These are phyloP conservation scores for Panulirus ornatus DNA, from an alignment of 1,140 invertebrate species.

Conservation along the genomic window DNA sequence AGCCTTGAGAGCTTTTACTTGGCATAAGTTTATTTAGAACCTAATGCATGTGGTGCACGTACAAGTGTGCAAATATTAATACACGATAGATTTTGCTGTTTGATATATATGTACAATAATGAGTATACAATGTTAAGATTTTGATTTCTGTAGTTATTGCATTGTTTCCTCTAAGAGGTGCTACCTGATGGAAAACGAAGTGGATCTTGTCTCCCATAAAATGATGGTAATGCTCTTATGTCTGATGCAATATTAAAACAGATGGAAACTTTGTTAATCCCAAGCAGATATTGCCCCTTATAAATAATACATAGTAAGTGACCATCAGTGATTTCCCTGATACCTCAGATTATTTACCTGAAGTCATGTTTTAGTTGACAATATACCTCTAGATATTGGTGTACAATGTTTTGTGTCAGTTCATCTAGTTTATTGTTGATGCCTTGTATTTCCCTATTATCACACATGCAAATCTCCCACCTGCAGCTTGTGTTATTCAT, in stretches of 20 bases:
- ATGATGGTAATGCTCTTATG: background rate
- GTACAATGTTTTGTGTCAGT: conserved; percentile 8
- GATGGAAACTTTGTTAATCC: background rate
- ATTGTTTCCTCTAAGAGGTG: background rate
- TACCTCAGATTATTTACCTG: background rate
- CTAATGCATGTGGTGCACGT: conserved; percentile 31
- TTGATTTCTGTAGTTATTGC: background rate
- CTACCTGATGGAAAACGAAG: background rate
- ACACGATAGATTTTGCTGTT: conserved; percentile 1
- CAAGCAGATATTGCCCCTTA: background rate
- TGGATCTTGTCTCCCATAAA: background rate
- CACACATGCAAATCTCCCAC: background rate
- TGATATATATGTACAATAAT: background rate
- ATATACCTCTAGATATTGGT: background rate
- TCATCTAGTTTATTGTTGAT: conserved; percentile 1
- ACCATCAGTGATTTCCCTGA: background rate
- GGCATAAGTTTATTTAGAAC: conserved; percentile 30
- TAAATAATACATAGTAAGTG: background rate
- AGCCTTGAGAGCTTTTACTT: conserved; percentile 23
- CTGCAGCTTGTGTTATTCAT: conserved; percentile 1
- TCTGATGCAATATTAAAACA: background rate
- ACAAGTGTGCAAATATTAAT: conserved; percentile 12
- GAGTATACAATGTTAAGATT: background rate
- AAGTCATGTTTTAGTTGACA: background rate
- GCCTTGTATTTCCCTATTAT: background rate